Percentiles rank a stretch among this genome's conserved stretches.
phyloP scores from a whole-genome alignment of 2,888 invertebrate genomes.

The Vesta saturnalis region DNA sequence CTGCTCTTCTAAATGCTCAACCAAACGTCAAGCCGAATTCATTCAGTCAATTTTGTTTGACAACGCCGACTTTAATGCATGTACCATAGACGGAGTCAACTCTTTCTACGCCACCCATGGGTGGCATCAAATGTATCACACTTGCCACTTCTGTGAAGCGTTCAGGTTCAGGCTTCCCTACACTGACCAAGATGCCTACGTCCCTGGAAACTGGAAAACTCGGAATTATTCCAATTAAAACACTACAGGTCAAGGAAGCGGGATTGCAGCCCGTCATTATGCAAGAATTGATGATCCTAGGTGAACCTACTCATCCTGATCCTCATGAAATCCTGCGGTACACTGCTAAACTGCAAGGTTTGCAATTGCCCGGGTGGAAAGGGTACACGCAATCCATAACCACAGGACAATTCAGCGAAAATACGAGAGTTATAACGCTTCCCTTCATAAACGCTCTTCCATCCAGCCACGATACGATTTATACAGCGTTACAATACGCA shows the following conservation, averaged over 20 bases:
- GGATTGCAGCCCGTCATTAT: not conserved
- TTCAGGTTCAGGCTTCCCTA: not conserved
- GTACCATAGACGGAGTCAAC: not conserved
- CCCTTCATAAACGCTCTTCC: not conserved
- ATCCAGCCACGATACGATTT: not conserved
- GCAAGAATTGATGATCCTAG: not conserved
- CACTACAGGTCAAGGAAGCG: not conserved
- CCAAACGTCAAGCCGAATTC: not conserved
- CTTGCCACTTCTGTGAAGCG: too few relatives aligned
- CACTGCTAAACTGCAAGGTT: not conserved
- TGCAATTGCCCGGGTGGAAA: not conserved
- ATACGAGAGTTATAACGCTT: too few relatives aligned
- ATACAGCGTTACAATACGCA: not conserved
- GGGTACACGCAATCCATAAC: too few relatives aligned
- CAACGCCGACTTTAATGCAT: not conserved
- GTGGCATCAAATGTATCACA: not conserved
- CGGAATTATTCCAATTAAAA: not conserved
- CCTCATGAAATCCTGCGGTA: not conserved
- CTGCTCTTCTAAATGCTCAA: not conserved
- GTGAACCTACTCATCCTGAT: too few relatives aligned
- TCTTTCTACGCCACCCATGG: not conserved
- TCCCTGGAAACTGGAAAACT: not conserved
- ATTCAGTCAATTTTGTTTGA: not conserved
- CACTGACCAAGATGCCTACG: not conserved
- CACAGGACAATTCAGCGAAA: too few relatives aligned